These are phyloP conservation scores for Papilio polytes DNA, from an alignment of 1,140 invertebrate species.

Conservation along the genomic window DNA sequence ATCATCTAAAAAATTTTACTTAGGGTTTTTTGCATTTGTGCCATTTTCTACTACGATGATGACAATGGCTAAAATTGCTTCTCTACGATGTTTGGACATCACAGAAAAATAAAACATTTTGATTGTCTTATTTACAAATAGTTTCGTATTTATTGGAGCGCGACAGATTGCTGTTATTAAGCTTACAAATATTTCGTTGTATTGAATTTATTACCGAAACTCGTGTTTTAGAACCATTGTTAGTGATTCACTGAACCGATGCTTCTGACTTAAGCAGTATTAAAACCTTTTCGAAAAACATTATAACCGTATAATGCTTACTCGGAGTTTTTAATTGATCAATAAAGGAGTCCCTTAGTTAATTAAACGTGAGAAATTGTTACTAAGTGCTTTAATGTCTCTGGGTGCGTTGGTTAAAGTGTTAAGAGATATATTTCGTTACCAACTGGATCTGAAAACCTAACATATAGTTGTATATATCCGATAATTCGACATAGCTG, in stretches of 20 bases:
- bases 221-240: not conserved
- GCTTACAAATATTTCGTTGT: conserved; percentile 1
- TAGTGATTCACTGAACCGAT: not conserved
- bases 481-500: not conserved
- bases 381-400: no score
- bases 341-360: no score
- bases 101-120: not conserved
- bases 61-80: not conserved
- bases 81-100: not conserved
- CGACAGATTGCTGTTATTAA: conserved; percentile 6
- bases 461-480: not conserved
- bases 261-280: not conserved
- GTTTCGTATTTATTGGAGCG: conserved; percentile 11
- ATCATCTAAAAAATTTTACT: no score
- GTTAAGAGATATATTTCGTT: no score
- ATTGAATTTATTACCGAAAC: not conserved
- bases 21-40: not conserved
- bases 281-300: no score
- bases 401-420: no score
- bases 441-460: not conserved
- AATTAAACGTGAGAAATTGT: no score
- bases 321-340: no score
- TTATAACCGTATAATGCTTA: no score
- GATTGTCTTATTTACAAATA: not conserved
- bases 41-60: not conserved